These are phyloP conservation scores for Cladopsammia gracilis DNA, from an alignment of 64 coral and sea anemone species.

Conservation along the genomic window DNA sequence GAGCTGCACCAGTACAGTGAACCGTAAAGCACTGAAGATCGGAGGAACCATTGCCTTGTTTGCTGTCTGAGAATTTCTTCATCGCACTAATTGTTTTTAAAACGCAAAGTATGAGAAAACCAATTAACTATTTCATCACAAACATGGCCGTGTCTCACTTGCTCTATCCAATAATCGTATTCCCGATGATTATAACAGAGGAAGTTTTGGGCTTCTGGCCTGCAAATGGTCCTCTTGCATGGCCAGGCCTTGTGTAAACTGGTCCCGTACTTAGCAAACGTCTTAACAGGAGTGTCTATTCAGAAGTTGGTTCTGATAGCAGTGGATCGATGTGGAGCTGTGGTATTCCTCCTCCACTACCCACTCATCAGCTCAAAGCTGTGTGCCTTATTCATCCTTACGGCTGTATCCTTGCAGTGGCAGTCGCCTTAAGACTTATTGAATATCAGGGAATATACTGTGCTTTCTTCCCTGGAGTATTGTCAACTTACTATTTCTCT, in stretches of 20 bases:
- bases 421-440: not conserved
- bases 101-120: not conserved
- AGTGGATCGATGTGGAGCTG: constrained; percentile 63
- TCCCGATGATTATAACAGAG: not conserved
- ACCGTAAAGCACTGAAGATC: too few species aligned
- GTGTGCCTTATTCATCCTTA: constrained; percentile 1
- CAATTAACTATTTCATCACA: constrained; percentile 55
- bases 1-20: too few species aligned
- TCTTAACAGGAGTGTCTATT: constrained; percentile 30
- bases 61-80: too few species aligned
- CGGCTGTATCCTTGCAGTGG: constrained; percentile 35
- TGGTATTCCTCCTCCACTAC: constrained; percentile 26
- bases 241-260: constrained; percentile 55
- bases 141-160: constrained; percentile 37
- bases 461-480: not conserved
- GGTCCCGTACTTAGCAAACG: not conserved
- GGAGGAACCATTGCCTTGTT: too few species aligned
- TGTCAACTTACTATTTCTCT: too few species aligned
- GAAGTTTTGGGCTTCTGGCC: not conserved
- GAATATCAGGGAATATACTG: not conserved
- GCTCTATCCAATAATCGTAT: not conserved
- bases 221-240: not conserved
- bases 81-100: too few species aligned
- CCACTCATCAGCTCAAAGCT: not conserved
- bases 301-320: constrained; percentile 43